Base-by-base conservation (phyloP, 2,888 invertebrate species). In the Coelinius sp. region DNA sequence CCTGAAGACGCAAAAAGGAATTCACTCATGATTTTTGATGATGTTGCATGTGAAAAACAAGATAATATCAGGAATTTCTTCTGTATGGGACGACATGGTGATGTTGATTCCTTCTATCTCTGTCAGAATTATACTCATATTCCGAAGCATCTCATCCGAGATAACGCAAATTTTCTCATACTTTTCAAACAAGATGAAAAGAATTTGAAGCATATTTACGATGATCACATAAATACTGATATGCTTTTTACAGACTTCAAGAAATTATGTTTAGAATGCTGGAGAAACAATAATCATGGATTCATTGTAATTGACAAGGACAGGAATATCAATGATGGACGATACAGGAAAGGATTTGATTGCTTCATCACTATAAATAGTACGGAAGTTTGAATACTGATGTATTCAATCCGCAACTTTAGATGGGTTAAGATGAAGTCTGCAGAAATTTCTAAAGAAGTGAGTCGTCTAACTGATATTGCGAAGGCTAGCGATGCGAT, bases 11-110 rank as follows among this genome's bases (percentile, higher is more conserved):
- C 81, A 2, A 76, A 75, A 71, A 20, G 41, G 22, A 80, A 84
- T 14, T 8, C 68, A 17, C 35, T 84, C n/a, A 78, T 85, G 65
- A 83, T 87, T 67, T 86, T 86, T 75, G 65, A 70, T 59, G 67
- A 71, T 67, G 71, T 71, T 38, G 44, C 44, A 1, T 72, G 63
- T 44, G 84, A 83, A 82, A 81, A 82, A 24, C 78, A 81, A 59
- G 73, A 76, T 24, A 68, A 73, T 41, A 68, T 79, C 0, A 71
- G 70, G 69, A 71, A 66, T 0, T 80, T 74, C 38, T 80, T 79
- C 65, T 75, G 76, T 35, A 77, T 76, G 75, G 75, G 78, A 5
- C 27, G 79, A 53, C 79, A 80, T 38, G 71, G 73, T 64, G 62
- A 74, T 35, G 72, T 80, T 3, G 77, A 80, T 64, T 69, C 70